Evolutionary conservation across 2,888 invertebrate species (phyloP).

Genomic region (Chrysotoxum bicinctum): DNA sequence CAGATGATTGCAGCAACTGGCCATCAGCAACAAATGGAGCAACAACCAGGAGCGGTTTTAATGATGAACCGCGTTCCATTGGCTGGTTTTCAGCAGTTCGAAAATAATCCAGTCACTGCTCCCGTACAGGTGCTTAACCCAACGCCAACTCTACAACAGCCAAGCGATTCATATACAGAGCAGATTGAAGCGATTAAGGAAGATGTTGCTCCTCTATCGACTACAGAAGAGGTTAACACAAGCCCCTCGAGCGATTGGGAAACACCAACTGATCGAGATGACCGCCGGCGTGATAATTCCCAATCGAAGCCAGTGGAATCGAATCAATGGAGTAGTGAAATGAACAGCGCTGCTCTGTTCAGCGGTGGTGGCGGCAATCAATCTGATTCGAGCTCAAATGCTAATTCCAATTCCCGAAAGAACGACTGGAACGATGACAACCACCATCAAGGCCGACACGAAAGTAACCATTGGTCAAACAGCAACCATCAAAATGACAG

Average conservation of each 20-base stretch:
- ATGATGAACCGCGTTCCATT: conserved; percentile 67
- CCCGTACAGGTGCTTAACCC: conserved; percentile 53
- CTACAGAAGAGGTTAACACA: conserved; percentile 45
- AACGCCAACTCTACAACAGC: conserved; percentile 35
- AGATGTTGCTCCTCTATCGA: conserved; percentile 30
- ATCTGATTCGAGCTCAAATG: conserved; percentile 73
- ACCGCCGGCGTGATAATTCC: conserved; percentile 50
- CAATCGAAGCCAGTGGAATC: conserved; percentile 65
- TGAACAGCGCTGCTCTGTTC: conserved; percentile 76
- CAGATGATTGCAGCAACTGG: conserved; percentile 55
- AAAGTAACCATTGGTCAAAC: conserved; percentile 74
- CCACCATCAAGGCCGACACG: conserved; percentile 57
- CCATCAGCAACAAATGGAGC: conserved; percentile 51
- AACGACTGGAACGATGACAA: conserved; percentile 64
- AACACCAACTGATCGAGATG: conserved; percentile 48
- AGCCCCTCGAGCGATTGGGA: conserved; percentile 61
- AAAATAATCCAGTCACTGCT: conserved; percentile 35
- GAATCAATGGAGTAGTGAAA: conserved; percentile 80
- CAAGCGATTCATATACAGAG: conserved; percentile 49
- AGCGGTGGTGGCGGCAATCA: conserved; percentile 70
- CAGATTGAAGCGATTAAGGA: conserved; percentile 57
- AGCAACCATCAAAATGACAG: conserved; percentile 64
- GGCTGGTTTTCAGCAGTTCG: conserved; percentile 58
- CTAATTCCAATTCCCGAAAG: conserved; percentile 75
- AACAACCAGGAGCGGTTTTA: conserved; percentile 43